Percentiles rank a stretch among this genome's conserved stretches.
Conservation (phyloP, 2,113 vertebrate species). For the Boulengeromyrus knoepffleri region DNA sequence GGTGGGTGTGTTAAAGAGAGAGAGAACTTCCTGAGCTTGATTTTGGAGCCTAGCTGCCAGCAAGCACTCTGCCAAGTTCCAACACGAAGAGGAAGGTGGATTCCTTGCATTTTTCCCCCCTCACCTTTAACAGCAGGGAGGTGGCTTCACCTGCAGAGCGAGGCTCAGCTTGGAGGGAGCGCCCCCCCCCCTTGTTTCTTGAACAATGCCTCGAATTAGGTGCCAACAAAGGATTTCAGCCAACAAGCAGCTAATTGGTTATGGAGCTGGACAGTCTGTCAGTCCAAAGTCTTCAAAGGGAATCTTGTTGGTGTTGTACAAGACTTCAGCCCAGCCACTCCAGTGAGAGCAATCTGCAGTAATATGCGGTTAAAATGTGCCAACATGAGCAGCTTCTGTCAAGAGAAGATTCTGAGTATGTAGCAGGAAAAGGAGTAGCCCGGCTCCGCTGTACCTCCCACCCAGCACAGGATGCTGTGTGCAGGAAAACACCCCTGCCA, state of each 20-base stretch:
- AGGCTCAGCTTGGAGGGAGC: not conserved
- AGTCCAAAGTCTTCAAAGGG: not conserved
- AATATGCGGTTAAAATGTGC: not conserved
- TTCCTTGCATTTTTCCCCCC: slow-evolving; percentile 42
- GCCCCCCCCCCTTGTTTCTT: not conserved
- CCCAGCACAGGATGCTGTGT: slow-evolving; percentile 13
- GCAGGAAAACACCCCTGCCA: slow-evolving; percentile 15
- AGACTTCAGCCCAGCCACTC: not conserved
- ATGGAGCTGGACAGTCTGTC: not conserved
- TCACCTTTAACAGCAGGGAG: not conserved
- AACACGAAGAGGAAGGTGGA: slow-evolving; percentile 43
- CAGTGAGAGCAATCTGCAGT: not conserved
- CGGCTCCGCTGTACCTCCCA: not conserved
- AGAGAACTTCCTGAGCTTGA: not conserved
- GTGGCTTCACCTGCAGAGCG: not conserved
- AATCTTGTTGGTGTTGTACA: not conserved
- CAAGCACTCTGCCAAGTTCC: slow-evolving; percentile 35
- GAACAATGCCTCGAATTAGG: not conserved
- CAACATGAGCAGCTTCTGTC: not conserved
- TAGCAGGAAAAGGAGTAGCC: not conserved
- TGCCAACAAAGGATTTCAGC: not conserved
- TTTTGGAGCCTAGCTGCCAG: slow-evolving; percentile 11
- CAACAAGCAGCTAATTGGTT: not conserved
- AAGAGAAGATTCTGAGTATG: not conserved
- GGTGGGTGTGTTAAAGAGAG: not conserved